Evolutionary conservation across 1,140 invertebrate genomes (phyloP).

Genomic region (Zaprionus davidi): DNA sequence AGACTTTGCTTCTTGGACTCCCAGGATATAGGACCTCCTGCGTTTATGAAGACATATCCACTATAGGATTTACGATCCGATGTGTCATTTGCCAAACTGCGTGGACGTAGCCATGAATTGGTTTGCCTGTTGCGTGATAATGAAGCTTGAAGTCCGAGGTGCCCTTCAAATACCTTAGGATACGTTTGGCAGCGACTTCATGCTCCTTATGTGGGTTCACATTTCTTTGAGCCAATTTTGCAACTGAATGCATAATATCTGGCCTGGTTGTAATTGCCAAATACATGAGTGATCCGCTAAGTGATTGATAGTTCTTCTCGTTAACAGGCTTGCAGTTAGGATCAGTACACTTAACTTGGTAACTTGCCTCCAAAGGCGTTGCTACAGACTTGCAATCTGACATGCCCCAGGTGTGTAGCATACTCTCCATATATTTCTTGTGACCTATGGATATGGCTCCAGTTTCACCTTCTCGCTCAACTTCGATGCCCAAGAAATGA

Average conservation of each 20-base stretch:
- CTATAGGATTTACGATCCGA: constrained; percentile 20
- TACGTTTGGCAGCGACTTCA: background rate
- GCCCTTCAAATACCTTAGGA: too few relatives aligned
- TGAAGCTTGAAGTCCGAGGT: background rate
- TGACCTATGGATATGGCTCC: too few relatives aligned
- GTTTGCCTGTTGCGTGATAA: constrained; percentile 4
- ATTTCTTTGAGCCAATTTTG: constrained; percentile 9
- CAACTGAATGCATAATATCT: constrained; percentile 15
- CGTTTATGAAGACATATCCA: constrained; percentile 9
- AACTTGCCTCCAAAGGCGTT: too few relatives aligned
- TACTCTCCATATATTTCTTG: too few relatives aligned
- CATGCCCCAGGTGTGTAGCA: too few relatives aligned
- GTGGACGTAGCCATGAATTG: constrained; percentile 22
- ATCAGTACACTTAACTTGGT: too few relatives aligned
- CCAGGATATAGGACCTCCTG: constrained; percentile 8
- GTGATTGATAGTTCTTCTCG: too few relatives aligned
- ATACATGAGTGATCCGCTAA: background rate
- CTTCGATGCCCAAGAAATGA: too few relatives aligned
- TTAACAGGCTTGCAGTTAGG: too few relatives aligned
- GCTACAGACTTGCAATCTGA: too few relatives aligned
- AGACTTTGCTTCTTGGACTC: constrained; percentile 21
- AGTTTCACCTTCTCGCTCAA: too few relatives aligned
- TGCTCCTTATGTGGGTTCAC: constrained; percentile 12
- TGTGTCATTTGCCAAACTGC: constrained; percentile 29
- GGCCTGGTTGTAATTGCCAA: background rate